Evolutionary conservation across 1,140 invertebrate species (phyloP), one percentile per base, ranked within the genome.

Genomic region (Pseudachorutes palmiensis): DNA sequence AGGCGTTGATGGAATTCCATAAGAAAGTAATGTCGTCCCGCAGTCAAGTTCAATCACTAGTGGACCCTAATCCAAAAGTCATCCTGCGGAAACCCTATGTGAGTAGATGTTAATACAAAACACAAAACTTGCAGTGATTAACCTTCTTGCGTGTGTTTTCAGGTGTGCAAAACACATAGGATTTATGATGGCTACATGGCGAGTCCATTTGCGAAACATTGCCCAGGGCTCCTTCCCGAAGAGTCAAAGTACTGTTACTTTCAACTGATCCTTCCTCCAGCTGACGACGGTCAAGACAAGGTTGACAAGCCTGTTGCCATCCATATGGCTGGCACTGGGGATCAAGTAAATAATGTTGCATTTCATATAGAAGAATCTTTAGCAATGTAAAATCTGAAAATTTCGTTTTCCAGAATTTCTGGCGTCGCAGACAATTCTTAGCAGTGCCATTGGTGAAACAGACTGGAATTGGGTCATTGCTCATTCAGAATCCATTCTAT

Each of bases 401-500:
- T n/a, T n/a, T n/a, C n/a, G n/a, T 65, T 66, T 82, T 84, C 26
- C 76, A 97, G 93, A 90, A 85, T 78, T 99, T 89, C 80, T 96
- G 93, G 90, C 81, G 92, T 75, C 80, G 96, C 76, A 80, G 94
- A 78, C 87, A 88, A 74, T 80, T 97, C 28, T 89, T 98, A 81
- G 93, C 91, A 26, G 91, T 90, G 77, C 94, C 95, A 14, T 76
- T 98, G 28, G 77, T 97, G 1, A 91, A 92, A 78, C 89, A 97
- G 77, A 83, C 84, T 57, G 91, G 92, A 16, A 94, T 99, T 73
- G 93, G 86, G 58, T 92, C 95, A 1, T 89, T 99, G 55, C 86
- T 99, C 69, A 78, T 99, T 66, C 95, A 98, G 83, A 99, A 98
- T 82, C 96, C 97, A 49, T 99, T 94, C 81, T 99, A 96, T 83